Base-by-base conservation (phyloP, 2,888 invertebrate species). In the Drosophila nigritarsus region DNA sequence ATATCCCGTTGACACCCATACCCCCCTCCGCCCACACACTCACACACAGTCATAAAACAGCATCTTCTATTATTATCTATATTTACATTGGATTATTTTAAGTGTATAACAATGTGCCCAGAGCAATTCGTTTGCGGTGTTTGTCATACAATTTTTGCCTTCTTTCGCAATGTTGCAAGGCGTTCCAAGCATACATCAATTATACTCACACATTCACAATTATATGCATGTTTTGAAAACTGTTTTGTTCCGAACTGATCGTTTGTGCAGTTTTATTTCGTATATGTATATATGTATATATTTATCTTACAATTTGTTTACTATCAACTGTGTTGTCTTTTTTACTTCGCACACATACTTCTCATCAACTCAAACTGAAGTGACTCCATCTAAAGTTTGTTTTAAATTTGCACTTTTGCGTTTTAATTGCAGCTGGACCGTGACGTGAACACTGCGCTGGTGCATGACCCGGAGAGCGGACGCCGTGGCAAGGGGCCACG, bases 401-500 rank as follows among this genome's bases (percentile, higher is more conserved):
- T 27, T 53, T 30, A 49, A 56, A 36, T 5, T 42, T 24, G 15
- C 11, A 29, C 8, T 29, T 48, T 74, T 51, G 13, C 4, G 53
- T 29, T 29, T 45, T 27, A 62, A 40, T 90, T 80, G 6, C 80
- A 91, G 92, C 89, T 92, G 90, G 92, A 91, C 83, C 92, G 92
- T 83, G 91, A 90, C 85, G 91, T 91, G 65, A 89, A 90, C 48
- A 87, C 92, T 56, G 80, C 89, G 13, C 71, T 92, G 51, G 90
- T 92, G 36, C 94, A 94, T 79, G 95, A 95, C 92, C 94, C 95
- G 3, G 93, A 93, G 79, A 92, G 91, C 72, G 93, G 93, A 48
- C 80, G 90, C 2, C 90, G 90, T 30, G 94, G 94, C 80, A 94
- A 94, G 90, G 91, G 91, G 69, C 89, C 93, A 59, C 94, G 94